Percentiles rank a stretch among this genome's conserved stretches.
Evolutionary conservation across 2,888 invertebrate genomes (phyloP).

Genomic region (Odontothrips loti): DNA sequence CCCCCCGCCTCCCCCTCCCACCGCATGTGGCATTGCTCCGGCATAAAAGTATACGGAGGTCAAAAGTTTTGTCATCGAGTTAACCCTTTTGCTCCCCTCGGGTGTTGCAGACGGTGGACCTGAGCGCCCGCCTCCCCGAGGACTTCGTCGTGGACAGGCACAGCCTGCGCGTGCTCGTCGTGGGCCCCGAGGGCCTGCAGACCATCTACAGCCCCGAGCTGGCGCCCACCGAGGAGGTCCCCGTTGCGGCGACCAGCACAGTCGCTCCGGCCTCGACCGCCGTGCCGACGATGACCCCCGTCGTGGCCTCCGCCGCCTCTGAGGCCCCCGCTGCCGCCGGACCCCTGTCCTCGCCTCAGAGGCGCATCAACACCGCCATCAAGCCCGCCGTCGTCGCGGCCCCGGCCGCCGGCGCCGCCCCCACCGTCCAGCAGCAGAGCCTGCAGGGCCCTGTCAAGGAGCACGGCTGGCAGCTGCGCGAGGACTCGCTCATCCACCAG

Average conservation of each 20-base stretch:
- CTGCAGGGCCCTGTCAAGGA: no score
- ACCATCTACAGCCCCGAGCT: slow-evolving; percentile 63
- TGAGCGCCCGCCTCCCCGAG: slow-evolving; percentile 61
- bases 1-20: no score
- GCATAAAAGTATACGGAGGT: no score
- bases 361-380: slow-evolving; percentile 16
- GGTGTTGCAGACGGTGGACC: slow-evolving; percentile 55
- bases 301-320: neutral
- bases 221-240: slow-evolving; percentile 42
- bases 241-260: slow-evolving; percentile 43
- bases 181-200: slow-evolving; percentile 64
- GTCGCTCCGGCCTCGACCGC: slow-evolving; percentile 31
- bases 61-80: no score
- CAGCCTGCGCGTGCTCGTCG: slow-evolving; percentile 63
- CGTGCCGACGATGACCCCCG: neutral
- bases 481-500: slow-evolving; percentile 67
- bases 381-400: slow-evolving; percentile 27
- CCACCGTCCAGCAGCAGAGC: slow-evolving; percentile 39
- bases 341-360: neutral
- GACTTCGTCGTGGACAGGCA: slow-evolving; percentile 57
- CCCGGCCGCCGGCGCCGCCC: slow-evolving; percentile 51
- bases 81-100: no score
- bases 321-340: slow-evolving; percentile 7
- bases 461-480: slow-evolving; percentile 62
- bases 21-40: no score